Base-by-base conservation (phyloP, 2,888 invertebrate species). In the Pasiphila rectangulata region DNA sequence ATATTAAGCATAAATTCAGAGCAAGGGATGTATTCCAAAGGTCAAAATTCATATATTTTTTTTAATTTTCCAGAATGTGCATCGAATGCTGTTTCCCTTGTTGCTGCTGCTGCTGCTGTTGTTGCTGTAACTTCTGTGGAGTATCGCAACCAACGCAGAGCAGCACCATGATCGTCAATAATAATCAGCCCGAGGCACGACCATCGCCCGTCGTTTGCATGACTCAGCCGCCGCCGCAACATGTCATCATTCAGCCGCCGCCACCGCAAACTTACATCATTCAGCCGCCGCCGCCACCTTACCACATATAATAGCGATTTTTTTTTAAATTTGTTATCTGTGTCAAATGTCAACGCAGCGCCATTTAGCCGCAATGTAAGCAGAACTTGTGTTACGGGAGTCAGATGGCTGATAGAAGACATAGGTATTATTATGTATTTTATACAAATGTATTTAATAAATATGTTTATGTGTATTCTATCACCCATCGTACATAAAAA, bases 41-140 rank as follows among this genome's bases (percentile, higher is more conserved):
- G 4, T 12, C 6, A 17, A 25, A 2, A 6, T 6, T 19, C 5
- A 13, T 20, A 2, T 1, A 30, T 41, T 6, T 30, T 0, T 37
- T 7, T 12, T 4, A 3, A 41, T 79, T 82, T n/a, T 43, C 16
- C 79, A 83, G 81, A 52, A 87, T 87, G 87, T 84, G 85, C 64
- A 76, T 79, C 61, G 61, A 84, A 49, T 85, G 83, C 16, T 81
- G 79, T 54, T 83, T 84, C 48, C 83, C 85, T 1, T 84, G 83
- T 51, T 85, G 85, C 59, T 85, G 86, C 54, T 86, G 87, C 64
- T 86, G 84, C 57, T 84, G 84, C 2, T 76, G 85, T 49, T 51
- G 72, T 16, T 87, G 87, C 69, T 85, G 83, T 59, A 80, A 84
- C 48, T 87, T 87, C 62, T 79, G 83, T 63, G 51, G 57, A 7